phyloP scores from a whole-genome alignment of 2,888 invertebrate species.

The Caenorhabditis sinica region DNA sequence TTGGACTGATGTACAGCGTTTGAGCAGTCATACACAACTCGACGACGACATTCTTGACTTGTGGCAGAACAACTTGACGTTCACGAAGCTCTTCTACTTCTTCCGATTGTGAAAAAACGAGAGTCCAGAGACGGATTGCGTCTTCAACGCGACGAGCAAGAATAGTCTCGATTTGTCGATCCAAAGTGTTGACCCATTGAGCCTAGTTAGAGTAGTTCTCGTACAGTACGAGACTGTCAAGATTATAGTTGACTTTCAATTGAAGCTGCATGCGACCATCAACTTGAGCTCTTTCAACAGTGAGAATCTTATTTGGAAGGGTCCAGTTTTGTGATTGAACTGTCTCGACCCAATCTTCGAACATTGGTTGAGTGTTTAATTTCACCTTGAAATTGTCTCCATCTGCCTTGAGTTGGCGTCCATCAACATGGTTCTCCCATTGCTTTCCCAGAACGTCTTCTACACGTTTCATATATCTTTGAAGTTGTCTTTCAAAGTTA shows the following conservation, averaged over 20 bases:
- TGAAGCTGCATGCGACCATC: constrained; percentile 87
- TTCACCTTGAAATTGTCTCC: constrained; percentile 98
- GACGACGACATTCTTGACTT: constrained; percentile 90
- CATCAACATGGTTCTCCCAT: constrained; percentile 99
- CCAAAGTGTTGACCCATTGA: constrained; percentile 95
- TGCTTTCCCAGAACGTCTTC: constrained; percentile 97
- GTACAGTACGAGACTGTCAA: constrained; percentile 97
- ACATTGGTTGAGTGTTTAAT: constrained; percentile 96
- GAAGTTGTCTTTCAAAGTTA: constrained; percentile 97
- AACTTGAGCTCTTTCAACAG: constrained; percentile 70
- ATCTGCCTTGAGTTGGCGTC: constrained; percentile 90
- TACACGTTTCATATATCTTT: constrained; percentile 95
- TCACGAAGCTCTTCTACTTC: constrained; percentile 87
- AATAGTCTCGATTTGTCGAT: constrained; percentile 95
- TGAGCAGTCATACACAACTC: constrained; percentile 95
- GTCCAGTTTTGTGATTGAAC: constrained; percentile 62
- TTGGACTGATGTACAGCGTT: constrained; percentile 93
- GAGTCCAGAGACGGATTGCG: constrained; percentile 97
- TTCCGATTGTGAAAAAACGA: constrained; percentile 86
- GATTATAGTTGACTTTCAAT: constrained; percentile 94
- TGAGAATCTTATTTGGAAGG: constrained; percentile 53
- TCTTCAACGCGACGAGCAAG: constrained; percentile 94
- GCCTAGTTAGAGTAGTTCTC: constrained; percentile 99
- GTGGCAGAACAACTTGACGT: constrained; percentile 86
- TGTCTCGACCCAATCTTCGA: constrained; percentile 92